A percentile compares a stretch with the other conserved stretches of the same genome.
Conservation (phyloP, 2,888 invertebrate genomes). For the Netelia melanura region DNA sequence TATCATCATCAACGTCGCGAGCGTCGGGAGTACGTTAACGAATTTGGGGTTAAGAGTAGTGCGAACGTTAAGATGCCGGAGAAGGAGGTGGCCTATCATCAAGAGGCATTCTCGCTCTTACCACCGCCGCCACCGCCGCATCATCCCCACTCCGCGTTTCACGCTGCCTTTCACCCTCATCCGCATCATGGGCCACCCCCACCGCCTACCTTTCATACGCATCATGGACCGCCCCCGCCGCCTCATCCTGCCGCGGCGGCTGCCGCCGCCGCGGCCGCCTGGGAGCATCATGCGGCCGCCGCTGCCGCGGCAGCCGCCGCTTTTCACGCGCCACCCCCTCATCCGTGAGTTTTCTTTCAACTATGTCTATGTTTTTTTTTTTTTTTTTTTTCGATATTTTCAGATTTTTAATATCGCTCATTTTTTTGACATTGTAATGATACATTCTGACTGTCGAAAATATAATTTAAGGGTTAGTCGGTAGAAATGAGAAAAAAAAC, state of each 20-base stretch:
- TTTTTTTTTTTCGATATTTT: background rate
- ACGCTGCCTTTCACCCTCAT: slow-evolving; percentile 84
- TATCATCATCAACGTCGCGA: background rate
- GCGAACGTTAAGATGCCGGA: slow-evolving; percentile 85
- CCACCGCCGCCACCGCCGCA: slow-evolving; percentile 83
- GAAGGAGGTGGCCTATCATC: slow-evolving; percentile 88
- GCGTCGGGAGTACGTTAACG: slow-evolving; percentile 22
- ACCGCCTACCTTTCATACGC: slow-evolving; percentile 86
- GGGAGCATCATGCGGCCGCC: slow-evolving; percentile 88
- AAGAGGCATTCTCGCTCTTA: slow-evolving; percentile 84
- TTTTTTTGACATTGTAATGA: too few species aligned
- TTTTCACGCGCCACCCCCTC: slow-evolving; percentile 85
- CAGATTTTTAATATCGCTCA: background rate
- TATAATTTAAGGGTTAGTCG: too few species aligned
- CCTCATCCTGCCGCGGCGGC: slow-evolving; percentile 75
- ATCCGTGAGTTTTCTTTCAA: slow-evolving; percentile 79
- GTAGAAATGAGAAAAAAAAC: too few species aligned
- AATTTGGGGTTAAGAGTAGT: slow-evolving; percentile 13
- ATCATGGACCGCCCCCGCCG: slow-evolving; percentile 80
- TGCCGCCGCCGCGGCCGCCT: slow-evolving; percentile 86
- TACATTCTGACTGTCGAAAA: too few species aligned
- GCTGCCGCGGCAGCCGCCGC: slow-evolving; percentile 87
- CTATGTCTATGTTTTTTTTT: too few species aligned
- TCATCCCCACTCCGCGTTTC: slow-evolving; percentile 83
- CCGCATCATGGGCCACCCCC: slow-evolving; percentile 85